Base-by-base conservation (phyloP, 2,113 vertebrate genomes). In the Amblyornis subalaris region DNA sequence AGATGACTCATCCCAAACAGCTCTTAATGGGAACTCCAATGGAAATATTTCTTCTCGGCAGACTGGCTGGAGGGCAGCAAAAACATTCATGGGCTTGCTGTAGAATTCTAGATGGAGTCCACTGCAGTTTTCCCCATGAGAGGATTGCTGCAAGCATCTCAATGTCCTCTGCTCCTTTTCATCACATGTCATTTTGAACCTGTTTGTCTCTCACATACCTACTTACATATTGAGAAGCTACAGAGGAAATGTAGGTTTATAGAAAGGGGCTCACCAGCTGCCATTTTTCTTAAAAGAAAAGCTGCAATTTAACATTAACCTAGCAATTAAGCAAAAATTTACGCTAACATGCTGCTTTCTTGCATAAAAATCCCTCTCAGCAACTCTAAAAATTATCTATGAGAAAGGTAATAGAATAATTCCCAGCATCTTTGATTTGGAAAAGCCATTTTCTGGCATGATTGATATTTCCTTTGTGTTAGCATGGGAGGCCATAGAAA, bases 381-480 rank as follows among this genome's bases (percentile, higher is more conserved):
- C 61, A 72, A 55, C 76, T 95, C 73, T 80, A 85, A 74, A 93
- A 93, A 91, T 94, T 89, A 83, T 91, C 76, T 71, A 1, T 0
- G 4, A 91, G 91, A 91, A 96, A 95, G 57, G 89, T 87, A 92
- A 97, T 96, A 89, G 86, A 95, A 89, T 94, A 92, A 94, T 93
- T 96, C 88, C 92, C 90, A 72, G 73, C 92, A 89, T 96, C 85
- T 88, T 95, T 94, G 93, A 85, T 94, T 96, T 95, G 84, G 64
- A 94, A 92, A 78, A 94, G 70, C 61, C 67, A 40, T 96, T 94
- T 93, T 94, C 71, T 90, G 71, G 62, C 70, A 45, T 92, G 88
- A 93, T 91, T 96, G 94, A 96, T 80, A 91, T 53, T 96, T 94
- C 79, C 71, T 96, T 96, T 97, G 90, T 97, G 92, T 91, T 97